Base-by-base conservation (phyloP, 30 jellyfish, hydroid and myxozoan species). In the Turritopsis dohrnii region DNA sequence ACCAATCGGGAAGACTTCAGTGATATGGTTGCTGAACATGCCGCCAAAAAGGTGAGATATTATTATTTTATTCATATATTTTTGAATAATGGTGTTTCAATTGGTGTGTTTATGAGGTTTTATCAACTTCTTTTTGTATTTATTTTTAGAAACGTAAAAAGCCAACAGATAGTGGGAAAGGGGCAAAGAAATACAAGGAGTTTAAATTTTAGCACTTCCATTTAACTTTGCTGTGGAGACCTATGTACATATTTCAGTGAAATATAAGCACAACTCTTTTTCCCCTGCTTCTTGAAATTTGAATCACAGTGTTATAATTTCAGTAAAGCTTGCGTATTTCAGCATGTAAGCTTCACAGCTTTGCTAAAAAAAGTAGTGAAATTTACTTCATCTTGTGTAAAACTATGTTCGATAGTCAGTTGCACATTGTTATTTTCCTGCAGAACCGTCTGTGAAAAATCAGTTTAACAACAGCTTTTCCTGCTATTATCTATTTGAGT, bases 21-120 rank as follows among this genome's bases (percentile, higher is more conserved):
- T 81, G 99, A 94, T 71, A 94, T 94, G 99, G 99, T 94, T 23
- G 99, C 99, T n/a, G 99, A 94, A 54, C 99, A 94, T 73, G 96
- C 91, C 9, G 97, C 99, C 29, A 94, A 89, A 81, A 94, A 89
- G 97, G 99, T 94, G 74, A 0, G 21, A 28, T n/a, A n/a, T n/a
- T n/a, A n/a, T 30, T n/a, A 1, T 28, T 21, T 74, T 25, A 4
- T 74, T 74, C 21, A 9, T 74, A 74, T n/a, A 74, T n/a, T 28
- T 20, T 4, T 22, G 31, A n/a, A 74, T n/a, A 17, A 17, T 76
- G 17, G 29, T 29, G n/a, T 22, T 22, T 21, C 83, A 21, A 76
- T 16, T 76, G 77, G 79, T 76, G 80, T 20, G 21, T 19, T 29
- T 72, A 0, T 72, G 21, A 19, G 30, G 18, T 72, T 72, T 19